These are phyloP conservation scores for Pelvicachromis taeniatus DNA, from an alignment of 2,113 vertebrate species.

Conservation along the genomic window DNA sequence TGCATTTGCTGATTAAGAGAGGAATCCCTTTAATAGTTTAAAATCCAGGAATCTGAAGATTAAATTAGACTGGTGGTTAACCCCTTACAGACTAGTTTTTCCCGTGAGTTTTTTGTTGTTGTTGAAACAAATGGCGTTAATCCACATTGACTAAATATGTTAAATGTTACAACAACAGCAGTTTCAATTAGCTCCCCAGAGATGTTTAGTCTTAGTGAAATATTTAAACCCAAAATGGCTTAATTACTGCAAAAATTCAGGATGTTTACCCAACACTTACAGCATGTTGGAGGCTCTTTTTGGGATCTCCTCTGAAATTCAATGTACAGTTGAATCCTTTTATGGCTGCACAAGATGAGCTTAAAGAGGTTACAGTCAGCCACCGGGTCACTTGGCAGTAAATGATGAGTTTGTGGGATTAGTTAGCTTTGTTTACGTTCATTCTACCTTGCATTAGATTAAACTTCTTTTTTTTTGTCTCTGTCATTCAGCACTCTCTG, in stretches of 20 bases:
- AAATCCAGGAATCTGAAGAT: background rate
- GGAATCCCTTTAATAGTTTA: background rate
- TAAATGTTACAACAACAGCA: background rate
- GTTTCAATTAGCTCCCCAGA: background rate
- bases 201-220: background rate
- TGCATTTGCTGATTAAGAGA: background rate
- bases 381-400: background rate
- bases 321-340: background rate
- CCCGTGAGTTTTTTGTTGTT: accelerated
- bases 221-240: background rate
- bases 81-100: background rate
- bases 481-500: background rate
- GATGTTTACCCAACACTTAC: background rate
- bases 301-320: background rate
- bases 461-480: background rate
- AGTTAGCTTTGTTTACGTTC: background rate
- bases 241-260: background rate
- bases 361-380: background rate
- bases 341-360: background rate
- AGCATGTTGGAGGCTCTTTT: background rate
- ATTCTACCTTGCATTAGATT: background rate
- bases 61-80: background rate
- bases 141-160: background rate
- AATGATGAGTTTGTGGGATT: background rate
- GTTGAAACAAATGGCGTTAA: background rate